Percentiles rank a stretch among this genome's conserved stretches.
These are phyloP conservation scores for Pollimyrus isidori DNA, from an alignment of 2,113 vertebrate genomes.

Conservation along the genomic window DNA sequence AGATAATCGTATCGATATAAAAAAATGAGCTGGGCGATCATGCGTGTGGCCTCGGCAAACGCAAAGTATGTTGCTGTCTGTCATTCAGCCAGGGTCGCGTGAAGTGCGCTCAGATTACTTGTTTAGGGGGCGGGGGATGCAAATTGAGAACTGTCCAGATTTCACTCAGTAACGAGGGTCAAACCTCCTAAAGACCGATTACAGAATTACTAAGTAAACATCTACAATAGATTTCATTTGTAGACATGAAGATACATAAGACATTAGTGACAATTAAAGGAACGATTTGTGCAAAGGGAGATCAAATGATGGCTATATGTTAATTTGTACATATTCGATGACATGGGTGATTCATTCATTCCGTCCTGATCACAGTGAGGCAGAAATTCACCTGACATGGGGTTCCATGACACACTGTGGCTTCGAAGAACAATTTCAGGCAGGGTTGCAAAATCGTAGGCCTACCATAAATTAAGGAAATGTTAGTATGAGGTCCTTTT, in stretches of 20 bases:
- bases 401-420: not conserved
- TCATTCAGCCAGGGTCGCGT: conserved; percentile 48
- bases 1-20: not conserved
- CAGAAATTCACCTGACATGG: not conserved
- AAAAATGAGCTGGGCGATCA: not conserved
- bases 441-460: not conserved
- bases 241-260: not conserved
- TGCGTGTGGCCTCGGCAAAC: not conserved
- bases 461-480: not conserved
- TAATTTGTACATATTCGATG: not conserved
- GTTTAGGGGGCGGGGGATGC: conserved; percentile 20
- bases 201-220: not conserved
- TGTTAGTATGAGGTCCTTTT: not conserved
- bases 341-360: not conserved
- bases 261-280: not conserved
- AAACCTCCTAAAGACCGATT: not conserved
- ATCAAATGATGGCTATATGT: not conserved
- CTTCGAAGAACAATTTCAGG: not conserved
- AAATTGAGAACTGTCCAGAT: not conserved
- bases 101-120: conserved; percentile 54
- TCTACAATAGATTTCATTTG: not conserved
- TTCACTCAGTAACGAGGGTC: not conserved
- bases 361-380: not conserved
- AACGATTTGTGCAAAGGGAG: not conserved
- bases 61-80: conserved; percentile 55